Conservation (phyloP, 2,113 vertebrate species). For the Cromileptes altivelis region DNA sequence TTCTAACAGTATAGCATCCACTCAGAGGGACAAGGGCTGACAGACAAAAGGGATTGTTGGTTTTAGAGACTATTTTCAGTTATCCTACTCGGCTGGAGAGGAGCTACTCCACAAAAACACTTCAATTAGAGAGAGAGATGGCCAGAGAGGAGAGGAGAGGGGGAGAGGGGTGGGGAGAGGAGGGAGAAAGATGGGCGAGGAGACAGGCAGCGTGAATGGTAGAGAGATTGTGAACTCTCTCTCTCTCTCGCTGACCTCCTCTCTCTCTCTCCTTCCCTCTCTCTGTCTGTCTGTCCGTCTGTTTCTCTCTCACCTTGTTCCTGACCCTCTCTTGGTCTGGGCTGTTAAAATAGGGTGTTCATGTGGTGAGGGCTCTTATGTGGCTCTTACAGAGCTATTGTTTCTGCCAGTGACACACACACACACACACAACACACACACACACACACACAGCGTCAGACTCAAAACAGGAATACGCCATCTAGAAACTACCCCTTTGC, state of each 20-base stretch:
- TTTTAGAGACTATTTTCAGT: conserved; percentile 94
- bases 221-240: conserved; percentile 69
- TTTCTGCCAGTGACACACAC: conserved; percentile 91
- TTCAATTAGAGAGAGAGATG: conserved; percentile 90
- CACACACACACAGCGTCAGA: conserved; percentile 54
- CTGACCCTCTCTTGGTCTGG: conserved; percentile 97
- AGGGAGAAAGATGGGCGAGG: conserved; percentile 38
- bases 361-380: conserved; percentile 81
- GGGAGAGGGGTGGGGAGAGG: conserved; percentile 28
- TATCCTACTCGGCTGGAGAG: conserved; percentile 91
- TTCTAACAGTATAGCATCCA: conserved; percentile 71
- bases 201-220: conserved; percentile 69
- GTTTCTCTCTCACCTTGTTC: conserved; percentile 81
- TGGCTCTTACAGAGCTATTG: conserved; percentile 95
- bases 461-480: conserved; percentile 54
- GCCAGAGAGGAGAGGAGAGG: conserved; percentile 39
- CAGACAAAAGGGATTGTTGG: conserved; percentile 83
- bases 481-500: conserved; percentile 36
- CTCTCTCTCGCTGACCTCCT: conserved; percentile 67
- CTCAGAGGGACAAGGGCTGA: conserved; percentile 76
- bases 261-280: conserved; percentile 58
- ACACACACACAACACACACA: conserved; percentile 81
- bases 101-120: conserved; percentile 98
- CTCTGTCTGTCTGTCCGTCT: conserved; percentile 67
- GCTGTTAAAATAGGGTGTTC: conserved; percentile 92